phyloP scores from a whole-genome alignment of 2,113 vertebrate genomes.

The Nesoenas mayeri region DNA sequence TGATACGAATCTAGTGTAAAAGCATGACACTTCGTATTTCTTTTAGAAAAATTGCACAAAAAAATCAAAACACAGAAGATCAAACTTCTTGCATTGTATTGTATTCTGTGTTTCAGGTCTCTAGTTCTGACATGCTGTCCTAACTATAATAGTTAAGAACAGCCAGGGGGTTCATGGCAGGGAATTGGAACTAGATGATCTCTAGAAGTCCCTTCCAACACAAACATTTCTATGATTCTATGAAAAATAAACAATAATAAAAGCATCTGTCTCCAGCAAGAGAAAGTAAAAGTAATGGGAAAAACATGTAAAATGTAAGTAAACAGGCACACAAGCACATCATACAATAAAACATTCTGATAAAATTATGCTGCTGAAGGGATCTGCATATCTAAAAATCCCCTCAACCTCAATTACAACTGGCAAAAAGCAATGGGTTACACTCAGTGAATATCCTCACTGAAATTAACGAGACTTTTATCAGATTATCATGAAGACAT shows the following conservation, averaged over 20 bases:
- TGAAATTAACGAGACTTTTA: not conserved
- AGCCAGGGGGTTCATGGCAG: fast-evolving
- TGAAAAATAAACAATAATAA: not conserved
- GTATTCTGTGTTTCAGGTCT: not conserved
- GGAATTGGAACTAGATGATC: not conserved
- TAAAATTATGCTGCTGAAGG: not conserved
- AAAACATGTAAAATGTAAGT: not conserved
- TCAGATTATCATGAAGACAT: not conserved
- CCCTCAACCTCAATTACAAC: not conserved
- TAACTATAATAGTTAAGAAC: not conserved
- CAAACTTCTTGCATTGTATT: not conserved
- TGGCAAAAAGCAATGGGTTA: not conserved
- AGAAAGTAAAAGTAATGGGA: not conserved
- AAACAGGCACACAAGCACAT: not conserved
- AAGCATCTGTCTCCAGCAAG: not conserved
- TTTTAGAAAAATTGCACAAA: not conserved
- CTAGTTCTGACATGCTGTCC: not conserved
- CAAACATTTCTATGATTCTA: not conserved
- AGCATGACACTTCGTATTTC: not conserved
- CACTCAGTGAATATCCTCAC: not conserved
- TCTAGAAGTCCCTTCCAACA: not conserved
- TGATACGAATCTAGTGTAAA: not conserved
- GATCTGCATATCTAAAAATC: not conserved
- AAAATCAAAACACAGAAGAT: not conserved
- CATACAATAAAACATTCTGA: not conserved